Conservation (phyloP, 2,888 invertebrate species). For the Pandemis corylana region DNA sequence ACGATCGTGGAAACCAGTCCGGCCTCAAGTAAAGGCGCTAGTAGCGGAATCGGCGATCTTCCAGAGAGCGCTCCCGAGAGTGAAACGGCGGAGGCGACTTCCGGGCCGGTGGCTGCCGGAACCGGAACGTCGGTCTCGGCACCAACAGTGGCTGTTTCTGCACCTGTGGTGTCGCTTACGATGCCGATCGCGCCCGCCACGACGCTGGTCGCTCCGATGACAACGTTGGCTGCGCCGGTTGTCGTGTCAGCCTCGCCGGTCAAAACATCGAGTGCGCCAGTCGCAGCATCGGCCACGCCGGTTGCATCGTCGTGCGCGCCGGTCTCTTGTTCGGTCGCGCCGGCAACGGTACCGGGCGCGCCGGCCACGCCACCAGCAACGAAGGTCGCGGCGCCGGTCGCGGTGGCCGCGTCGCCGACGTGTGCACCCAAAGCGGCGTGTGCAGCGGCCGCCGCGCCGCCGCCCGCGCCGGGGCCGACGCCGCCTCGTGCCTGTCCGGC, state of each 20-base stretch:
- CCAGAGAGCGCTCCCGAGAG: constrained; percentile 51
- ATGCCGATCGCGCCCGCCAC: constrained; percentile 49
- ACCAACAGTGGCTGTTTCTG: constrained; percentile 36
- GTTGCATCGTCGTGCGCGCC: constrained; percentile 83
- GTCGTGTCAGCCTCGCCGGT: constrained; percentile 66
- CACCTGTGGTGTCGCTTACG: constrained; percentile 64
- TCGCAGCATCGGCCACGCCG: constrained; percentile 69
- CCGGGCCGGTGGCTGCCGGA: constrained; percentile 37
- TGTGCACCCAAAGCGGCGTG: constrained; percentile 23
- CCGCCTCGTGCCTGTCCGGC: constrained; percentile 33
- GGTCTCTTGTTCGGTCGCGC: constrained; percentile 75
- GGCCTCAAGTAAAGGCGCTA: constrained; percentile 59
- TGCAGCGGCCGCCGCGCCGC: constrained; percentile 42
- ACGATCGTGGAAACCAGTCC: constrained; percentile 62
- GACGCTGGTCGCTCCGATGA: constrained; percentile 65
- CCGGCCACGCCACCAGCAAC: constrained; percentile 25
- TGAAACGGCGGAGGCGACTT: constrained; percentile 33
- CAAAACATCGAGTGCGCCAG: constrained; percentile 67
- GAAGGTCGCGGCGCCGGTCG: constrained; percentile 40
- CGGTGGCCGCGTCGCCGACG: not conserved
- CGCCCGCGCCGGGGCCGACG: constrained; percentile 1
- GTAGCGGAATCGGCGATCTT: constrained; percentile 59
- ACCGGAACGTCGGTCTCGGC: constrained; percentile 5
- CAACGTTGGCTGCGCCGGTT: constrained; percentile 59
- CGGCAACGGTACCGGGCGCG: not conserved